A percentile compares a stretch with the other conserved stretches of the same genome.
These are phyloP conservation scores for Poeciliopsis prolifica DNA, from an alignment of 2,113 vertebrate genomes.

Conservation along the genomic window DNA sequence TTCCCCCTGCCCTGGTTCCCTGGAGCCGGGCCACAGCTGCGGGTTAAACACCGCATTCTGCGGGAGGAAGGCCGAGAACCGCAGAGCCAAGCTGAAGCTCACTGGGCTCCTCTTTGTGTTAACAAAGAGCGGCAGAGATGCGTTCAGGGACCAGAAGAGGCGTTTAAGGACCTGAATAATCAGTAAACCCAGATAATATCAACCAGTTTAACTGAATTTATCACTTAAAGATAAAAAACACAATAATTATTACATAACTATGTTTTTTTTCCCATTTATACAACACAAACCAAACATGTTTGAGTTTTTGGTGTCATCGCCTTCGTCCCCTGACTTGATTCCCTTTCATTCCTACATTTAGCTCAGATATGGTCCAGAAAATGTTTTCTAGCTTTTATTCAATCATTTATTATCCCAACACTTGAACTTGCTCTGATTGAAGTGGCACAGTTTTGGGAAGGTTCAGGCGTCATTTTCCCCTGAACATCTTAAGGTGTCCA, in stretches of 20 bases:
- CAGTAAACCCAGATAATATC: neutral
- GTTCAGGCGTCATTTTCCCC: neutral
- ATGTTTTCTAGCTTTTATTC: no score
- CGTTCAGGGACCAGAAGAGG: neutral
- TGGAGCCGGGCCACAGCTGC: accelerated
- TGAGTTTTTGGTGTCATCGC: no score
- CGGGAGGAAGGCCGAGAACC: neutral
- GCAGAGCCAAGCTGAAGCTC: neutral
- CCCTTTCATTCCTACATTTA: no score
- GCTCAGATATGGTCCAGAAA: no score
- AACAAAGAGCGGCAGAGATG: conserved; percentile 34
- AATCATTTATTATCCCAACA: neutral
- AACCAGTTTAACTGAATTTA: no score
- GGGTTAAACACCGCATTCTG: accelerated
- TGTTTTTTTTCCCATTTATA: no score
- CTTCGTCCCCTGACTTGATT: no score
- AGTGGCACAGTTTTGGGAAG: neutral
- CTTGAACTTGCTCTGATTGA: neutral
- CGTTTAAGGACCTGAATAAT: neutral
- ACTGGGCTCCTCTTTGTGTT: conserved; percentile 30
- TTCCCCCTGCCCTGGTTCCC: neutral
- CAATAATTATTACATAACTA: no score
- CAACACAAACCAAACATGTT: no score
- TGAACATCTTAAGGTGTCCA: neutral
- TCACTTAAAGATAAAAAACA: no score